phyloP scores from a whole-genome alignment of 2,797 vertebrate genomes.

The Trichosurus vulpecula region DNA sequence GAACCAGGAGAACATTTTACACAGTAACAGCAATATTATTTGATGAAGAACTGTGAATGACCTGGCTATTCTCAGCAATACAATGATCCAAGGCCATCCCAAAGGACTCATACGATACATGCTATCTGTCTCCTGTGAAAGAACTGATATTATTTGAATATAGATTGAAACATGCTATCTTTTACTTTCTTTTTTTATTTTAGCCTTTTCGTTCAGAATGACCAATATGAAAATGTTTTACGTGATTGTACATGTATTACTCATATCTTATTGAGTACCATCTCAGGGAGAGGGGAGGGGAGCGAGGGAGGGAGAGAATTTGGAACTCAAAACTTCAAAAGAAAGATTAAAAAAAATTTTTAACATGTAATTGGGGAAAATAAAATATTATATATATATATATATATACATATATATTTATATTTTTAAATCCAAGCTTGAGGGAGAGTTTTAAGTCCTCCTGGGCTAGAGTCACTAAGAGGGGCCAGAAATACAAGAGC shows the following conservation, averaged over 20 bases:
- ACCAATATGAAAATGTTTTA: not conserved
- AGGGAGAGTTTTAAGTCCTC: not conserved
- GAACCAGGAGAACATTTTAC: not conserved
- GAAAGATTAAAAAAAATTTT: not conserved
- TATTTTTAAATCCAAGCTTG: not conserved
- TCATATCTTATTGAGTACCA: not conserved
- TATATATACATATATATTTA: too few relatives aligned
- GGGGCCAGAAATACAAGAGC: not conserved
- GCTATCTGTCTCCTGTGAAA: not conserved
- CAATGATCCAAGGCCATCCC: not conserved
- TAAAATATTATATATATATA: too few relatives aligned
- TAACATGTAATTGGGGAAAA: not conserved
- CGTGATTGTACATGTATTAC: not conserved
- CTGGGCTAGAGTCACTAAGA: not conserved
- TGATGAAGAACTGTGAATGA: not conserved
- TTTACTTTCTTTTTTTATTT: not conserved
- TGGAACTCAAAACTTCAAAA: not conserved
- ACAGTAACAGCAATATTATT: not conserved
- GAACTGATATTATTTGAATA: not conserved
- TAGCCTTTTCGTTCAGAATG: not conserved
- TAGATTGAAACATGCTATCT: not conserved
- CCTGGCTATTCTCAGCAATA: not conserved
- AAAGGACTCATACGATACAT: not conserved
- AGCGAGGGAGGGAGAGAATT: not conserved
- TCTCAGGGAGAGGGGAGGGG: not conserved